Evolutionary conservation across 2,113 vertebrate genomes (phyloP).

Genomic region (Elephantulus edwardii): DNA sequence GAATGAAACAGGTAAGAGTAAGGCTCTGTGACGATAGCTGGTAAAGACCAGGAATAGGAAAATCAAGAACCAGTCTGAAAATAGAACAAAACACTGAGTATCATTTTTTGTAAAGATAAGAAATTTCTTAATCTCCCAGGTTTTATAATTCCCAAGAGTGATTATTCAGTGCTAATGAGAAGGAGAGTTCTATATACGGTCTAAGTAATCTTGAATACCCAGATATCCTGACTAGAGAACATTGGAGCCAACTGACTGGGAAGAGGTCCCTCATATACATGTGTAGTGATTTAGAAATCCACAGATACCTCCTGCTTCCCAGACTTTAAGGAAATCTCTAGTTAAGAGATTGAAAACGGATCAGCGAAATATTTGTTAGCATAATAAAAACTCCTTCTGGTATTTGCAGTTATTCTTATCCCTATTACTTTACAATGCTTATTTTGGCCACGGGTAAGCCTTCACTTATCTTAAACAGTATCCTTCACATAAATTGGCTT

Average conservation of each 20-base stretch:
- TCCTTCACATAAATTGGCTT: slow-evolving; percentile 1
- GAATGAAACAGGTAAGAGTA: background rate
- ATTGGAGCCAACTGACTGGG: background rate
- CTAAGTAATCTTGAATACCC: background rate
- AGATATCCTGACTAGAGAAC: background rate
- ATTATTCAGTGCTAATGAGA: background rate
- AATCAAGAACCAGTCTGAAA: background rate
- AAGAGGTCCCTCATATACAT: background rate
- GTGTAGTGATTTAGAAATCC: background rate
- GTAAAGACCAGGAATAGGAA: background rate
- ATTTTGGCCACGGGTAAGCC: background rate
- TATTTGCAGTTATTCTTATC: background rate
- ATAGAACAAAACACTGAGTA: background rate
- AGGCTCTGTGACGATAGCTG: background rate
- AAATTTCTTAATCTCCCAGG: background rate
- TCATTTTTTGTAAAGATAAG: background rate
- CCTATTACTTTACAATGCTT: background rate
- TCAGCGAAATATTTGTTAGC: background rate
- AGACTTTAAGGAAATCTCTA: background rate
- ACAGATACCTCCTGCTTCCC: background rate
- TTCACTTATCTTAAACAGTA: background rate
- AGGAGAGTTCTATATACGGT: background rate
- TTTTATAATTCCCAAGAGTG: background rate
- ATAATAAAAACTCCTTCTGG: background rate
- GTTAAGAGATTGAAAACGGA: background rate